Percentiles rank a stretch among this genome's conserved stretches.
Evolutionary conservation across 2,113 vertebrate genomes (phyloP).

Genomic region (Falcunculus frontatus): DNA sequence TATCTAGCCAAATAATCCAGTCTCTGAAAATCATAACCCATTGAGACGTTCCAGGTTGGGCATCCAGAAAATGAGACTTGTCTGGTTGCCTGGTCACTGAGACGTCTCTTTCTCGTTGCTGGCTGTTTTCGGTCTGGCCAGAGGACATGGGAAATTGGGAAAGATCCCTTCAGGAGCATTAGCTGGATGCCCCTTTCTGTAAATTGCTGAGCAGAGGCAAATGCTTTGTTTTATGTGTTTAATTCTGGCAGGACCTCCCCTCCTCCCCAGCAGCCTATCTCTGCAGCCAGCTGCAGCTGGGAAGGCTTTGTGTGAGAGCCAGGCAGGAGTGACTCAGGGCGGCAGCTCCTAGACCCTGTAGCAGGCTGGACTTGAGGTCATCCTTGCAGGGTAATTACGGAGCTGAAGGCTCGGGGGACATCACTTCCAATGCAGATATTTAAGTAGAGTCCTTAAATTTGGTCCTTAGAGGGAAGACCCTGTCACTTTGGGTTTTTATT

Average conservation of each 20-base stretch:
- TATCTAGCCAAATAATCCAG: not conserved
- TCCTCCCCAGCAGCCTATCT: not conserved
- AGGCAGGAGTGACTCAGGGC: not conserved
- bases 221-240: not conserved
- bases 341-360: not conserved
- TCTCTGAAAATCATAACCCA: not conserved
- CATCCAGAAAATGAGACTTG: not conserved
- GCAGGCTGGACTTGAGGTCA: not conserved
- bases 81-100: not conserved
- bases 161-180: not conserved
- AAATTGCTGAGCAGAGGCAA: not conserved
- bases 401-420: not conserved
- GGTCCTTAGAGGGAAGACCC: not conserved
- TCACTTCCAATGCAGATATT: not conserved
- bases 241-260: not conserved
- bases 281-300: not conserved
- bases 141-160: not conserved
- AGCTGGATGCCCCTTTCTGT: not conserved
- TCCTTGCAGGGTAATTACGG: accelerated
- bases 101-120: not conserved
- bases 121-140: not conserved
- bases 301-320: not conserved
- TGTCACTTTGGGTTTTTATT: not conserved
- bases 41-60: not conserved
- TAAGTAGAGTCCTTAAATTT: not conserved